A percentile compares a stretch with the other conserved stretches of the same genome.
These are phyloP conservation scores for Subacronicta megacephala DNA, from an alignment of 2,888 invertebrate species.

Conservation along the genomic window DNA sequence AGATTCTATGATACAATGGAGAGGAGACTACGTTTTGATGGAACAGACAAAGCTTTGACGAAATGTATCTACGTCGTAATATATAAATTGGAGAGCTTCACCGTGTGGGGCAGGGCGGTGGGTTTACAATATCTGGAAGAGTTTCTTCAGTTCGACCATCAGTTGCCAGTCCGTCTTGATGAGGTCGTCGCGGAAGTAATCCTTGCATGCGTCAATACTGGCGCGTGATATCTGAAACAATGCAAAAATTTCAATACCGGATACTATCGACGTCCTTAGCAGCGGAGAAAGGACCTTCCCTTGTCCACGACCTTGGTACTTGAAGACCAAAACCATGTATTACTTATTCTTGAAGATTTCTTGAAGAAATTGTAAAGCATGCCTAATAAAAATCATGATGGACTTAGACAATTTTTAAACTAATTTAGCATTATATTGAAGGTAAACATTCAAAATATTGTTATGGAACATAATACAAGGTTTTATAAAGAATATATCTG, in stretches of 20 bases:
- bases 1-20: slow-evolving; percentile 60
- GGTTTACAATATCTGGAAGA: slow-evolving; percentile 97
- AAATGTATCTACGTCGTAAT: slow-evolving; percentile 51
- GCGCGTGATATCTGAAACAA: slow-evolving; percentile 97
- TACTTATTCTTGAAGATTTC: too few species aligned
- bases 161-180: slow-evolving; percentile 99
- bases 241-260: slow-evolving; percentile 13
- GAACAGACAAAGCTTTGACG: slow-evolving; percentile 74
- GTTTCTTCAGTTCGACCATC: slow-evolving; percentile 99
- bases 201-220: slow-evolving; percentile 99
- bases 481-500: slow-evolving; percentile 15
- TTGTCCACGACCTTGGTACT: not conserved
- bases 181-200: slow-evolving; percentile 99
- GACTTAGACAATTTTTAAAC: too few species aligned
- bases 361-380: too few species aligned
- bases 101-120: slow-evolving; percentile 52
- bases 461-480: too few species aligned
- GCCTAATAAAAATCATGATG: too few species aligned
- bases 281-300: not conserved
- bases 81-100: slow-evolving; percentile 66
- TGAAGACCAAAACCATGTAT: not conserved
- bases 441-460: too few species aligned
- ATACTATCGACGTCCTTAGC: not conserved
- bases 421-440: too few species aligned
- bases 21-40: slow-evolving; percentile 72